phyloP scores from a whole-genome alignment of 2,113 vertebrate species.

The Smithornis capensis region DNA sequence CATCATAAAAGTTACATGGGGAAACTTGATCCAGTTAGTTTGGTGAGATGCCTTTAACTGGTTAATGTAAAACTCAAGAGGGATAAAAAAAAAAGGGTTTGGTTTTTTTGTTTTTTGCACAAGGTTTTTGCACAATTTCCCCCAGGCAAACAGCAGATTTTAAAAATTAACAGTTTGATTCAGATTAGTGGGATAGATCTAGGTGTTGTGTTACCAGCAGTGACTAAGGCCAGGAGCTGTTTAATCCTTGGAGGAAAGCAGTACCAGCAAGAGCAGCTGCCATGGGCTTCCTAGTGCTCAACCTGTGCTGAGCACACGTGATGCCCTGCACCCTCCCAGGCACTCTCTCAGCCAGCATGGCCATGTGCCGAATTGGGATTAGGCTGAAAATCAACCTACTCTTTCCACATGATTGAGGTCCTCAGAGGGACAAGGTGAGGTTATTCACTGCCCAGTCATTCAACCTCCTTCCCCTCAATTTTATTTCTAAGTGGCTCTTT shows the following conservation, averaged over 20 bases:
- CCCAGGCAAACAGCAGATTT: not conserved
- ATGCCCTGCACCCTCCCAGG: rapidly evolving
- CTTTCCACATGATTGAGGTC: not conserved
- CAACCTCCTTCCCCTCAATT: not conserved
- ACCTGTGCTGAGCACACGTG: not conserved
- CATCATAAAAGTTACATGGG: not conserved
- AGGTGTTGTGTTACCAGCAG: not conserved
- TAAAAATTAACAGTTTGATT: not conserved
- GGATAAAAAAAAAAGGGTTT: not conserved
- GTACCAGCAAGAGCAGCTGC: not conserved
- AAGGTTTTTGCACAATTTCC: not conserved
- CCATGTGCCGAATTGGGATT: not conserved
- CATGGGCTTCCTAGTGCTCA: not conserved
- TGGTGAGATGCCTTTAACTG: not conserved
- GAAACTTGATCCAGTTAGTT: not conserved
- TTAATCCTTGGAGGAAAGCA: not conserved
- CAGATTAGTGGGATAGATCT: not conserved
- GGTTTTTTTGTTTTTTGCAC: not conserved
- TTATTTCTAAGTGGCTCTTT: not conserved
- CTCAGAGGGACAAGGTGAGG: not conserved
- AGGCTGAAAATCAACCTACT: not conserved
- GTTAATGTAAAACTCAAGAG: not conserved
- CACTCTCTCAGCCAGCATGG: rapidly evolving
- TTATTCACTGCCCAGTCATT: not conserved
- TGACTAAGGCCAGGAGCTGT: not conserved